Percentiles rank a stretch among this genome's conserved stretches.
Conservation (phyloP, 2,113 vertebrate genomes). For the Catharus fuscescens region DNA sequence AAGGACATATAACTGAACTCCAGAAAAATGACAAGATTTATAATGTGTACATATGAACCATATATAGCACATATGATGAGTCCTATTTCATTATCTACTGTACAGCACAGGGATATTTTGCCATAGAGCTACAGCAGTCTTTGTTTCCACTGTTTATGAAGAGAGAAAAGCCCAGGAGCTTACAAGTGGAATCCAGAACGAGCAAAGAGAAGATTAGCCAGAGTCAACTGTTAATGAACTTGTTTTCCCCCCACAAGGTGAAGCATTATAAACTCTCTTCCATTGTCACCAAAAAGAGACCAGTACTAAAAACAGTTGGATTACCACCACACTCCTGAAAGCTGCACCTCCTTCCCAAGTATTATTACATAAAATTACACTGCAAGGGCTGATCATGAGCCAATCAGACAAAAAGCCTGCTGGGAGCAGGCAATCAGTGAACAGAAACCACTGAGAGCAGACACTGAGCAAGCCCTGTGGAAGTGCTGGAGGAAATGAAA, state of each 20-base stretch:
- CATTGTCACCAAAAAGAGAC: neutral
- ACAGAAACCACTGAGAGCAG: neutral
- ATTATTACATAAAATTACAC: slow-evolving; percentile 12
- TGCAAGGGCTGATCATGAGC: neutral
- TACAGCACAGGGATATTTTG: neutral
- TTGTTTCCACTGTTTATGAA: neutral
- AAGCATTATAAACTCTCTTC: neutral
- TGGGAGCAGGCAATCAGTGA: slow-evolving; percentile 4
- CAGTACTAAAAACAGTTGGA: neutral
- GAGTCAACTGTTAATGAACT: neutral
- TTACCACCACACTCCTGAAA: neutral
- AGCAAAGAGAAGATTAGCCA: neutral
- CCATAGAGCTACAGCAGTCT: neutral
- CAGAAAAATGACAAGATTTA: neutral
- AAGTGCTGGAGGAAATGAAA: neutral
- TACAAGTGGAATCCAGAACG: neutral
- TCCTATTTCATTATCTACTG: neutral
- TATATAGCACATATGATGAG: neutral
- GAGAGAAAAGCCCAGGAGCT: neutral
- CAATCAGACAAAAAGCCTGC: slow-evolving; percentile 41
- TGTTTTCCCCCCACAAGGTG: neutral
- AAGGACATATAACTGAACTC: neutral
- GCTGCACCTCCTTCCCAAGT: neutral
- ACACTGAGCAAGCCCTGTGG: neutral
- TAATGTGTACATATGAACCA: neutral